These are phyloP conservation scores for Dicrurus megarhynchus DNA, from an alignment of 2,113 vertebrate species.

Conservation along the genomic window DNA sequence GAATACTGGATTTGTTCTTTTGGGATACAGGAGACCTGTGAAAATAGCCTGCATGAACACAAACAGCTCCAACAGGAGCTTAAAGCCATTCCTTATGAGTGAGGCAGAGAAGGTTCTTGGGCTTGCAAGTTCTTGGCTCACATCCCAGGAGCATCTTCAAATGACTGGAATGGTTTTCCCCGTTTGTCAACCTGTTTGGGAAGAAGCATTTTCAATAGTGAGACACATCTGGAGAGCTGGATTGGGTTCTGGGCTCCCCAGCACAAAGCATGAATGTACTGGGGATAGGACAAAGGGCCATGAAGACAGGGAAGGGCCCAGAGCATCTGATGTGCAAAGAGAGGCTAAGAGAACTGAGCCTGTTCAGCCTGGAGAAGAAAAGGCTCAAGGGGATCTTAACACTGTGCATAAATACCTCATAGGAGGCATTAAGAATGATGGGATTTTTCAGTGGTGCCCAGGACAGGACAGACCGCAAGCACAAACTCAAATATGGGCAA, in stretches of 20 bases:
- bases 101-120: background rate
- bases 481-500: background rate
- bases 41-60: background rate
- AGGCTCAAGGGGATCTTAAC: background rate
- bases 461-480: accelerated
- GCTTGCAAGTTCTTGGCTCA: background rate
- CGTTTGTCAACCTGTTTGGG: background rate
- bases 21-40: background rate
- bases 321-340: background rate
- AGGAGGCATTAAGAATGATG: background rate
- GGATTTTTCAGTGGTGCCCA: background rate
- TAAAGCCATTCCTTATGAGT: background rate
- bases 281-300: background rate
- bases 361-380: background rate
- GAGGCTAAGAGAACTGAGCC: background rate
- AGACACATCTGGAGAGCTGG: background rate
- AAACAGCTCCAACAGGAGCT: background rate
- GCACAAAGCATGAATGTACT: background rate
- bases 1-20: background rate
- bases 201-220: background rate
- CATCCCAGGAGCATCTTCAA: background rate
- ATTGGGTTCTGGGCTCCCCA: background rate
- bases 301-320: background rate
- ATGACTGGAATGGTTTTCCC: background rate
- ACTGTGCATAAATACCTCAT: background rate